Base-by-base conservation (phyloP, 1,140 invertebrate species). In the Mamestra configurata region DNA sequence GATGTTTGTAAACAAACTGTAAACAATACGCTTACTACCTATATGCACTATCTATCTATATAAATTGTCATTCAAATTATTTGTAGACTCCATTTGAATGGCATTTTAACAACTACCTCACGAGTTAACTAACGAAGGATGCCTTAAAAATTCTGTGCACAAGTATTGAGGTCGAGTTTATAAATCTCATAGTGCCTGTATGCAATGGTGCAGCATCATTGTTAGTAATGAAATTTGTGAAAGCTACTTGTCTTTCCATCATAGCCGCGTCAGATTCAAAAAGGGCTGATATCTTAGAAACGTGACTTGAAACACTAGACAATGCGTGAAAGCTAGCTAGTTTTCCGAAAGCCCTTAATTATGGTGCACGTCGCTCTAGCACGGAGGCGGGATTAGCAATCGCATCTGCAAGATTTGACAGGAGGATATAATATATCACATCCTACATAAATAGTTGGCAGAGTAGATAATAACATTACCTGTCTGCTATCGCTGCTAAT, bases 401-500 rank as follows among this genome's bases (percentile, higher is more conserved):
- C 13, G 3, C 43, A 49, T 5, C 43, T n/a, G 43, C 15, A n/a
- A 22, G 35, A 66, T 66, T 37, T 37, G 61, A 66, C 18, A 22
- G 61, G 35, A 64, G 35, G 27, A 20, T 40, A 31, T 22, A 66
- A 66, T 40, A 37, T 40, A 66, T 37, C 61, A 20, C 31, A 40
- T 59, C 61, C 61, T 20, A 37, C 18, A 40, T 40, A 40, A 40
- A 40, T 31, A 57, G 55, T 76, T 51, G 43, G 8, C 49, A 27
- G 8, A 66, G 35, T 10, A 31, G 51, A 37, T 53, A 37, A 53
- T 49, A 70, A 46, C 6, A 35, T 35, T 55, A 72, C 68, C 18
- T 51, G 43, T 49, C 27, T 35, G 22, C 27, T 70, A 53, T 72
- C 70, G 6, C 37, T 18, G 43, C 18, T 66, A 79, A 72, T 73